Percentiles rank a stretch among this genome's conserved stretches.
phyloP scores from a whole-genome alignment of 2,888 invertebrate species.

The Pristionchus fissidentatus region DNA sequence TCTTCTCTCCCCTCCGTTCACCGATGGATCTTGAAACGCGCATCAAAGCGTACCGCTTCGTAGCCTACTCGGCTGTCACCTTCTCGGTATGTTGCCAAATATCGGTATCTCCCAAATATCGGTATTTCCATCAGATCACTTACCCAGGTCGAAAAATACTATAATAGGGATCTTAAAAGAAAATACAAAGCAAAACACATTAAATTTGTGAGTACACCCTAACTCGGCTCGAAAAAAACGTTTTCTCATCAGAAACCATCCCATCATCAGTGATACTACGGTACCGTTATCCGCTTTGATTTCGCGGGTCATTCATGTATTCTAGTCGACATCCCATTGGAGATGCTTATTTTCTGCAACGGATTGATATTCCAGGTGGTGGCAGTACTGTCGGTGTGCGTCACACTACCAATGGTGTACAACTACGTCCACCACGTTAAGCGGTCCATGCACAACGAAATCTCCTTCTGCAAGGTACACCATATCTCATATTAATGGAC shows the following conservation, averaged over 20 bases:
- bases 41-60: constrained; percentile 60
- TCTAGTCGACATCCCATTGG: too few relatives aligned
- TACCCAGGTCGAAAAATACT: too few relatives aligned
- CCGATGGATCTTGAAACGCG: constrained; percentile 57
- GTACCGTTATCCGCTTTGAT: too few relatives aligned
- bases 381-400: constrained; percentile 65
- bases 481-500: not conserved
- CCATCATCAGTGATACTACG: too few relatives aligned
- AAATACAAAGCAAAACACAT: too few relatives aligned
- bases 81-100: constrained; percentile 51
- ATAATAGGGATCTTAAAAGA: too few relatives aligned
- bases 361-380: constrained; percentile 51
- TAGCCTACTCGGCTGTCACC: constrained; percentile 59
- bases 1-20: not conserved
- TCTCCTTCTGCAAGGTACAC: constrained; percentile 70
- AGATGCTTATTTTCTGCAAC: too few relatives aligned
- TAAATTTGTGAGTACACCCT: too few relatives aligned
- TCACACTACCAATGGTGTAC: constrained; percentile 74
- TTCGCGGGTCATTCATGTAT: too few relatives aligned
- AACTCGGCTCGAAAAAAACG: not conserved
- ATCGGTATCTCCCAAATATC: too few relatives aligned
- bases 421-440: constrained; percentile 74
- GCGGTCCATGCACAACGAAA: constrained; percentile 71
- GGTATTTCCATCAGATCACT: too few relatives aligned
- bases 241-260: not conserved